Evolutionary conservation across 2,797 vertebrate genomes (phyloP).

Genomic region (Acanthurus lineatus): DNA sequence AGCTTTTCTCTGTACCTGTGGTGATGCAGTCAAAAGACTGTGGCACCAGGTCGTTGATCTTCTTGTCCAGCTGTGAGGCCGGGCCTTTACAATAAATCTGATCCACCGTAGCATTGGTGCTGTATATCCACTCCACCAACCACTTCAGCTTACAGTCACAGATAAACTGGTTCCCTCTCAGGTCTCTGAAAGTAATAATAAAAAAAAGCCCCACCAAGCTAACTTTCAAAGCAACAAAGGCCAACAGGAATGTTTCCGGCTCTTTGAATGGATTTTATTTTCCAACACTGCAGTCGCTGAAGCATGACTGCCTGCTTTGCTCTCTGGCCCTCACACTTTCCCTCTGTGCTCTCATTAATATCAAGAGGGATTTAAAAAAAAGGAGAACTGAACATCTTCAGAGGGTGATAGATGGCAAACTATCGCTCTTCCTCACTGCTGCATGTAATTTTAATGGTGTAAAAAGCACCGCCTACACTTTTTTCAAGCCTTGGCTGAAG

Average conservation of each 20-base stretch:
- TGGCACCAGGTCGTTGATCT: conserved; percentile 91
- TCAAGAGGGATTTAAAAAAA: conserved; percentile 15
- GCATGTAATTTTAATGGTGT: conserved; percentile 75
- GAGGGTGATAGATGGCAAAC: conserved; percentile 57
- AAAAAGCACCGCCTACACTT: conserved; percentile 76
- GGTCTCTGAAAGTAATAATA: conserved; percentile 85
- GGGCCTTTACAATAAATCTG: conserved; percentile 95
- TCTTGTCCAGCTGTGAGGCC: conserved; percentile 89
- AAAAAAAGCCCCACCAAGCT: neutral
- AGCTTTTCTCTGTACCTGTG: conserved; percentile 86
- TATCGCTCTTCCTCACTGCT: conserved; percentile 39
- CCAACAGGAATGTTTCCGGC: neutral
- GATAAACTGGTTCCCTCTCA: conserved; percentile 94
- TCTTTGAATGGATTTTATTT: conserved; percentile 23
- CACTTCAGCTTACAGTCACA: conserved; percentile 99
- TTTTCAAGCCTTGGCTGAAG: conserved; percentile 67
- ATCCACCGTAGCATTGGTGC: conserved; percentile 96
- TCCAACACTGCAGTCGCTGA: conserved; percentile 4
- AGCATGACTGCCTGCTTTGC: conserved; percentile 19
- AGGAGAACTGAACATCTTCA: conserved; percentile 36
- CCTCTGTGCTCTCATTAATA: conserved; percentile 44
- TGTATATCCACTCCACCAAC: conserved; percentile 96
- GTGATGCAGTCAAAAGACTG: conserved; percentile 97
- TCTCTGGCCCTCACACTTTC: conserved; percentile 32
- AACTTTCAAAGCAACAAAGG: neutral